Base-by-base conservation (phyloP, 2,113 vertebrate species). In the Macrotis lagotis region DNA sequence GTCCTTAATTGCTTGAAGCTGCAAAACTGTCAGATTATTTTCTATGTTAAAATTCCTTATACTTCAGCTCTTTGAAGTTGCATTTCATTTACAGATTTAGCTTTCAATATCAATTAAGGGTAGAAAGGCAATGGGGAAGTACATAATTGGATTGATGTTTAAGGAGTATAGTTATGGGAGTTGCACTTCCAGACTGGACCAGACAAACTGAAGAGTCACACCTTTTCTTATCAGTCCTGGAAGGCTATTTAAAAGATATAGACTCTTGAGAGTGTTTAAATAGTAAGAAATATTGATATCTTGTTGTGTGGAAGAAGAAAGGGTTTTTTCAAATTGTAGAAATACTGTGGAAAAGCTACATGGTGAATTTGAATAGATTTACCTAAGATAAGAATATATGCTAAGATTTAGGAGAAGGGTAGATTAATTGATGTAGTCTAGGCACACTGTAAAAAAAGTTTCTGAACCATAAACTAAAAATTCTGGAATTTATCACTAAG, bases 81-180 rank as follows among this genome's bases (percentile, higher is more conserved):
- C 83, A 95, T 96, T 95, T 93, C 44, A 94, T 48, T 94, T 92
- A 50, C n/a, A 50, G 92, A 19, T 94, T 92, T 95, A 95, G 5
- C n/a, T 96, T 96, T 93, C 91, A 92, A 25, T 93, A n/a, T 91
- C 55, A 91, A 90, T 94, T 94, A 93, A 90, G 90, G 37, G 7
- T 50, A 95, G 28, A 44, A 55, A n/a, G 8, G 48, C 52, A 74
- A 92, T 94, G 50, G 66, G 3, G 24, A 90, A 90, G 22, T 53
- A 25, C 48, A 91, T 66, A 52, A 83, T 52, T 66, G 25, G 53
- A 22, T 93, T 88, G 25, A 55, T 94, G 53, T 93, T 88, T 26
- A 90, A 47, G 44, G 50, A 91, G 37, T 92, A 44, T 59, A 51
- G 66, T 94, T 53, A 50, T 49, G 31, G 25, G 22, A 31, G 44